These are phyloP conservation scores for Lagocephalus sceleratus DNA, from an alignment of 2,797 vertebrate genomes.

Conservation along the genomic window DNA sequence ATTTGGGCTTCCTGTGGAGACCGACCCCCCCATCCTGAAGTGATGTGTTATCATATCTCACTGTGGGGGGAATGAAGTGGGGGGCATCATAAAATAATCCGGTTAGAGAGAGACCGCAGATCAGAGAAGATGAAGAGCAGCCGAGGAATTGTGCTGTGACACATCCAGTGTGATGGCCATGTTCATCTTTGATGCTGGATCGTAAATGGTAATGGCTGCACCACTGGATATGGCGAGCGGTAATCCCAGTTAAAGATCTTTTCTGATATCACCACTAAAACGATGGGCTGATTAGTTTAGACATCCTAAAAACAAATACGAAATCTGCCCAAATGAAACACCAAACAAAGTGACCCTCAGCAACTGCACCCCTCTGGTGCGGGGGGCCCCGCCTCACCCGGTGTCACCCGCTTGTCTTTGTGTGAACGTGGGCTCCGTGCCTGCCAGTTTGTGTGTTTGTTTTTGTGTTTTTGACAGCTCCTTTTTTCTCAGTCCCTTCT, in stretches of 20 bases:
- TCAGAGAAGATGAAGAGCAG: slow-evolving; percentile 56
- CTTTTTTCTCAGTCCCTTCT: slow-evolving; percentile 62
- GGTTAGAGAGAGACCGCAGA: slow-evolving; percentile 48
- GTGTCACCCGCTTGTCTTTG: slow-evolving; percentile 37
- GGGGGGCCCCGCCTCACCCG: slow-evolving; percentile 34
- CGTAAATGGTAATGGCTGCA: slow-evolving; percentile 46
- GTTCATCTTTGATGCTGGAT: slow-evolving; percentile 57
- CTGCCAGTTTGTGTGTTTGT: slow-evolving; percentile 37
- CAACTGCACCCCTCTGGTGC: neutral
- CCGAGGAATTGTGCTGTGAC: slow-evolving; percentile 39
- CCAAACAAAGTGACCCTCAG: no score
- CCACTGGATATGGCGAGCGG: slow-evolving; percentile 41
- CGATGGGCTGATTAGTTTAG: no score
- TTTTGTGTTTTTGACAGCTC: slow-evolving; percentile 51
- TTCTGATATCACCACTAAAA: no score
- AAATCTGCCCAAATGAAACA: no score
- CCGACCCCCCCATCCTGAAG: slow-evolving; percentile 33
- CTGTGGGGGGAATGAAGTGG: slow-evolving; percentile 41
- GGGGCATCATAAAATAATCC: slow-evolving; percentile 50
- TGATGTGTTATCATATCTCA: slow-evolving; percentile 46
- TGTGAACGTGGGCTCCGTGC: slow-evolving; percentile 41
- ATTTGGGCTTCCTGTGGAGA: slow-evolving; percentile 30
- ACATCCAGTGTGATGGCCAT: slow-evolving; percentile 34
- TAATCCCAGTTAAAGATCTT: slow-evolving; percentile 19
- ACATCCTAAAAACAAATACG: no score